Percentiles rank a stretch among this genome's conserved stretches.
These are phyloP conservation scores for Megalurothrips usitatus DNA, from an alignment of 2,888 invertebrate genomes.

Conservation along the genomic window DNA sequence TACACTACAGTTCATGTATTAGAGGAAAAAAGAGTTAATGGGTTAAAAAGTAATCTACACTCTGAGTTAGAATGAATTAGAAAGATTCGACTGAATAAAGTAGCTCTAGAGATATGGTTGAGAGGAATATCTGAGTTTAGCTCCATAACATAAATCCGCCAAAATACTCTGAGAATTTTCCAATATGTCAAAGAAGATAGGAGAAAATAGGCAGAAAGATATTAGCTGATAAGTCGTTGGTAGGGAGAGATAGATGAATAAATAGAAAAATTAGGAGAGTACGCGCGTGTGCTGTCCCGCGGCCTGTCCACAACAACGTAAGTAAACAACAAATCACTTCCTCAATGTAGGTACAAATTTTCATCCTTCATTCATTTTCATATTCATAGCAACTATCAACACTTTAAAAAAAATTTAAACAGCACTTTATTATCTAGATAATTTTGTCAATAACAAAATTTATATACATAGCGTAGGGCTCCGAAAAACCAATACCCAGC, in stretches of 20 bases:
- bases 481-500: not conserved
- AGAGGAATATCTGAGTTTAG: not conserved
- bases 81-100: not conserved
- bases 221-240: not conserved
- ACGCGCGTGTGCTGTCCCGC: not conserved
- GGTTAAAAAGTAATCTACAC: not conserved
- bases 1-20: not conserved
- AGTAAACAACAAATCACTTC: not conserved
- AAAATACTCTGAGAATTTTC: not conserved
- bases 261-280: not conserved
- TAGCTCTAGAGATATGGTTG: not conserved
- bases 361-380: not conserved
- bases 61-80: not conserved
- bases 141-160: not conserved
- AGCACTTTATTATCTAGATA: slow-evolving; percentile 15
- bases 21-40: not conserved
- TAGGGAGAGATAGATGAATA: not conserved
- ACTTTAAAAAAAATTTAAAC: slow-evolving; percentile 21
- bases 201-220: not conserved
- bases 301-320: not conserved
- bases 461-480: slow-evolving; percentile 12
- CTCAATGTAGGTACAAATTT: slow-evolving; percentile 4
- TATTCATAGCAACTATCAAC: slow-evolving; percentile 22
- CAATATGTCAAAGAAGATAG: not conserved
- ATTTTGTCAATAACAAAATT: slow-evolving; percentile 19